phyloP scores from a whole-genome alignment of 2,797 vertebrate species.

The Leptodactylus fallax region DNA sequence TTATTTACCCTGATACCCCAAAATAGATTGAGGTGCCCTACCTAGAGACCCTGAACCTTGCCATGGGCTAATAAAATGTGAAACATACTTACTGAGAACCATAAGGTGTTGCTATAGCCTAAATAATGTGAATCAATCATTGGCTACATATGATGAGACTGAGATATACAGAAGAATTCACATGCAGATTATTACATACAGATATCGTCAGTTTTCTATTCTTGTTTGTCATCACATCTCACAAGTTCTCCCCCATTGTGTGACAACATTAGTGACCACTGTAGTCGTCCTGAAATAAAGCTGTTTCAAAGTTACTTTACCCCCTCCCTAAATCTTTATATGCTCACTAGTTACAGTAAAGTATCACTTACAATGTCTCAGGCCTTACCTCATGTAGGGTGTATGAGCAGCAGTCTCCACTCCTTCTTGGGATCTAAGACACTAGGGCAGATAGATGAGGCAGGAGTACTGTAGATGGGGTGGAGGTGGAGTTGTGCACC shows the following conservation, averaged over 20 bases:
- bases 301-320: not conserved
- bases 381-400: not conserved
- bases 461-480: not conserved
- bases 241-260: not conserved
- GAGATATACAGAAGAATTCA: not conserved
- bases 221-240: not conserved
- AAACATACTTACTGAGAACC: no score
- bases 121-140: not conserved
- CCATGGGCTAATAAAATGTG: no score
- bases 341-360: not conserved
- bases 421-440: not conserved
- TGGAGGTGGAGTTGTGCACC: not conserved
- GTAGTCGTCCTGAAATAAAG: not conserved
- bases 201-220: not conserved
- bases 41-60: no score
- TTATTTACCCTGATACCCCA: no score
- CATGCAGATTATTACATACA: not conserved
- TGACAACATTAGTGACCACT: not conserved
- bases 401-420: not conserved
- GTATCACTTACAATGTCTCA: not conserved
- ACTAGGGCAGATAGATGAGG: not conserved
- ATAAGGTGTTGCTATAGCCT: not conserved
- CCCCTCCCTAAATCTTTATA: no score
- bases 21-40: no score
- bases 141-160: not conserved